phyloP scores from a whole-genome alignment of 2,113 vertebrate species.

The Ramphastos sulfuratus region DNA sequence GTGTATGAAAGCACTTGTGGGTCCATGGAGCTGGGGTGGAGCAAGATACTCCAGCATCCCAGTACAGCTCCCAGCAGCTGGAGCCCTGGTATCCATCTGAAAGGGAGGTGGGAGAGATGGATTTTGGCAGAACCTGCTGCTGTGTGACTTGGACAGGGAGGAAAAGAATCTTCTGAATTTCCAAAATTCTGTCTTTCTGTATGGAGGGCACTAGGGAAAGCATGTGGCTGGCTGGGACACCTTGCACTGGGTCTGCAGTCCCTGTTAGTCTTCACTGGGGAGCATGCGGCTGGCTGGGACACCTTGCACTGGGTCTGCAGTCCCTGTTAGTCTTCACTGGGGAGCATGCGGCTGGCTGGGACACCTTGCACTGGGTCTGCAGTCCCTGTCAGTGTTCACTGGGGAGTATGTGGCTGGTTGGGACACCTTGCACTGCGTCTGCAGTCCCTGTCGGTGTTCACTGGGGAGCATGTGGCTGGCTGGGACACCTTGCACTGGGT shows the following conservation, averaged over 20 bases:
- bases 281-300: background rate
- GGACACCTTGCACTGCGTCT: background rate
- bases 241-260: too few species aligned
- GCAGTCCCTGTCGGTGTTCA: fast-evolving
- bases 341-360: background rate
- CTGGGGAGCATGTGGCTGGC: too few species aligned
- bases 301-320: too few species aligned
- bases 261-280: background rate
- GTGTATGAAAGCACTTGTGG: background rate
- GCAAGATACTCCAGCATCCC: fast-evolving
- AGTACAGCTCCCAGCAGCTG: background rate
- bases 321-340: background rate
- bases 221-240: background rate
- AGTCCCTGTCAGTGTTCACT: background rate
- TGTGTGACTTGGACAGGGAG: too few species aligned
- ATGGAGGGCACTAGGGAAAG: background rate
- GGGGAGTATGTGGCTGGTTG: background rate
- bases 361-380: too few species aligned
- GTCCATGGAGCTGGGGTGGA: background rate
- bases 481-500: too few species aligned
- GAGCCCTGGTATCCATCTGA: background rate
- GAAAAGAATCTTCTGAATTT: background rate
- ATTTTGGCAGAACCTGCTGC: background rate
- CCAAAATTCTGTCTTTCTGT: background rate
- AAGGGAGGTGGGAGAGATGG: background rate